Base-by-base conservation (phyloP, 2,113 vertebrate species). In the Platichthys stellatus region DNA sequence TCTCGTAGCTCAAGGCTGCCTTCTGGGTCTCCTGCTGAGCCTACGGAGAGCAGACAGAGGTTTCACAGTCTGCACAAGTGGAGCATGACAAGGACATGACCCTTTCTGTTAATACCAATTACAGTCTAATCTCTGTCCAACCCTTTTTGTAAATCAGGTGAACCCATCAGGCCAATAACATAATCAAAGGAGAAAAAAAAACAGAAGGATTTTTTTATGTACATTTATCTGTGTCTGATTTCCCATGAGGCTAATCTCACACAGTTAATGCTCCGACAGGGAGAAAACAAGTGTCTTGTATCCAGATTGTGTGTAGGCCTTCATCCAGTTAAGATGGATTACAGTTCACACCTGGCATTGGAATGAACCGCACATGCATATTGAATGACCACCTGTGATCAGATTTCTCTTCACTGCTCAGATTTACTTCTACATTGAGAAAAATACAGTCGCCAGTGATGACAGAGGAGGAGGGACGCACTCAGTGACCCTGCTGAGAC, bases 21-120 rank as follows among this genome's bases (percentile, higher is more conserved):
- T 95, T 96, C 94, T 98, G 97, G 0, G 97, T 98, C 93, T 98
- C 97, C 91, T 98, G 97, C 90, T 98, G 97, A 0, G 97, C 97
- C 97, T 98, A 80, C 54, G 12, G 75, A 74, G 70, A 82, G 78
- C 26, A 70, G 31, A 70, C 51, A 67, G 43, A 82, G 21, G 63
- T 65, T 79, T 79, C 63, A 83, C 21, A 65, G 51, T 5, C 6
- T 12, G 18, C 45, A 66, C 4, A 40, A 23, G 49, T 12, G 12
- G 14, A 74, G 0, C 4, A n/a, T 3, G 40, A 72, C 60, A 20
- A 56, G 35, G 18, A 74, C 72, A 63, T 1, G 1, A 38, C 24
- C 12, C 0, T 10, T 8, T 14, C 12, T 15, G 49, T 54, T 61
- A 7, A 51, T 31, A 9, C 23, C 18, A 31, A 40, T 61, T 23